Base-by-base conservation (phyloP, 2,888 invertebrate species). In the Aspidiotus destructor region DNA sequence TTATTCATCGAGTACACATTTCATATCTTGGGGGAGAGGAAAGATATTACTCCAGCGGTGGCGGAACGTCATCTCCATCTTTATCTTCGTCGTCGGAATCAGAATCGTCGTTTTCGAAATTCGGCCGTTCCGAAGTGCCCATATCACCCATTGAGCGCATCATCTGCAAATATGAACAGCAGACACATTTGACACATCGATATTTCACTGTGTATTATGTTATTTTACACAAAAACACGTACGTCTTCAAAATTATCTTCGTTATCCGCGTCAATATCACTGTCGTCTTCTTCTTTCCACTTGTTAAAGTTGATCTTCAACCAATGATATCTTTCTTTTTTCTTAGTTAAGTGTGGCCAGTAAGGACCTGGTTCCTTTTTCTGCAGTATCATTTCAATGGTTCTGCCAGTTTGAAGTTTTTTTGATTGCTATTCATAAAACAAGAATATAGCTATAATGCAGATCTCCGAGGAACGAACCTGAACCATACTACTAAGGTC, bases 231-330 rank as follows among this genome's bases (percentile, higher is more conserved):
- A 52, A 3, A 1, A 17, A 9, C 1, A 70, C 69, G 55, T 71
- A 71, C 72, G 28, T 71, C 70, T 61, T 69, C 71, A 54, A 71
- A 65, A 62, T 71, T 71, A n/a, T 41, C 57, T 44, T 69, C 70
- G 6, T 28, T 64, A 54, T 70, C 68, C 13, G 15, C 6, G 10
- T 68, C 71, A 11, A 42, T 15, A 41, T 72, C 72, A 15, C 70
- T 71, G 7, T 71, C 72, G 15, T 71, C 71, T 61, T 70, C 70
- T 65, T 72, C 71, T 52, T 72, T 71, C 72, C 96, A 98, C 80
- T 95, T 95, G 77, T 92, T 91, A 78, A 98, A 99, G 77, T 98
- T 97, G 74, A 95, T 88, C 82, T 96, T 97, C 74, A 98, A 82
- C 87, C 95, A 97, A 78, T 95, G 95, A 74, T 87, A 86, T 80